These are phyloP conservation scores for Mamestra brassicae DNA, from an alignment of 2,888 invertebrate genomes.

Conservation along the genomic window DNA sequence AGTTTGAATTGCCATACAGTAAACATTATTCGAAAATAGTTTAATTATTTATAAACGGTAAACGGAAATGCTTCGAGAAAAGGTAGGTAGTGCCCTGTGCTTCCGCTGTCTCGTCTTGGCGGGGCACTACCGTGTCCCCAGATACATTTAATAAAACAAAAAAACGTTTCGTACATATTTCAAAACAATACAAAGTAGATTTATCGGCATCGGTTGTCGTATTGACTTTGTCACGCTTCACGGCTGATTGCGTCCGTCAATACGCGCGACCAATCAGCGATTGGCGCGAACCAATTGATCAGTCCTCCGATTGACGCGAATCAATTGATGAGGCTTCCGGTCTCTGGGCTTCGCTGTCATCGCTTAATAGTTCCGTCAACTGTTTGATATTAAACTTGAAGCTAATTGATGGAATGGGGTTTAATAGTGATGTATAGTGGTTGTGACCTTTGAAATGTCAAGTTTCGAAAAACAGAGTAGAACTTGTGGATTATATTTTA, in stretches of 20 bases:
- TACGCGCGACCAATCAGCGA: slow-evolving; percentile 36
- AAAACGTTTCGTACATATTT: not conserved
- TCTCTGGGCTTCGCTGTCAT: not conserved
- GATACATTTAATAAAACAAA: too few species aligned
- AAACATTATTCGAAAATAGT: too few species aligned
- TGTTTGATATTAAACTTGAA: slow-evolving; percentile 19
- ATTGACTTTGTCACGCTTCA: slow-evolving; percentile 5
- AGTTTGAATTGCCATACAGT: too few species aligned
- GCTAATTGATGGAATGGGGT: not conserved
- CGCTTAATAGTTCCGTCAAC: slow-evolving; percentile 15
- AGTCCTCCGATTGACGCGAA: slow-evolving; percentile 1
- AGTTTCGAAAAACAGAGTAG: too few species aligned
- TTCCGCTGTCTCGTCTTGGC: too few species aligned
- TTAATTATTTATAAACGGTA: too few species aligned
- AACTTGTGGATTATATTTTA: too few species aligned
- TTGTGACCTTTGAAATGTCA: too few species aligned
- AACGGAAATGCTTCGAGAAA: too few species aligned
- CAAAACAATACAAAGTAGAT: not conserved
- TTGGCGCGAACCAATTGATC: slow-evolving; percentile 27
- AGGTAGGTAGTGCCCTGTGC: too few species aligned
- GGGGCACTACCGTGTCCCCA: too few species aligned
- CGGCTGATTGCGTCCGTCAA: slow-evolving; percentile 45
- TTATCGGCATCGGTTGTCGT: not conserved
- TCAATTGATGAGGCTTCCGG: slow-evolving; percentile 9
- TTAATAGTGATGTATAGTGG: not conserved